Conservation (phyloP, 2,797 vertebrate species). For the Cossypha niveicapilla region DNA sequence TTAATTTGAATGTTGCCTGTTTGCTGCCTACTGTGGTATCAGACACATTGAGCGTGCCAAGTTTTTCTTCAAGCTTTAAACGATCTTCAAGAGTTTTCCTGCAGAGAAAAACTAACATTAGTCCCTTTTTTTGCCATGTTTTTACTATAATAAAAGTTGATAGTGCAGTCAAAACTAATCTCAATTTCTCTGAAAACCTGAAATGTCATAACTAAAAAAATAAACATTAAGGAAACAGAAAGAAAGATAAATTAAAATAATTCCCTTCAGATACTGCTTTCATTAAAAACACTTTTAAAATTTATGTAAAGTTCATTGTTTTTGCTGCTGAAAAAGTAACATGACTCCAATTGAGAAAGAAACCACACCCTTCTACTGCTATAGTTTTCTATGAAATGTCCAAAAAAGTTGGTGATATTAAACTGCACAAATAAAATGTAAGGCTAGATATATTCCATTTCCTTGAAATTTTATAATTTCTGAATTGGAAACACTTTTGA, state of each 20-base stretch:
- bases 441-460: background rate
- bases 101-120: conserved; percentile 34
- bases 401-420: background rate
- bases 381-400: background rate
- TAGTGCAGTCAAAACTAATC: background rate
- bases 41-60: conserved; percentile 75
- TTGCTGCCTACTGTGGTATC: conserved; percentile 93
- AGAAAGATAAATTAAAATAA: background rate
- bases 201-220: background rate
- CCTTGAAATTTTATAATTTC: background rate
- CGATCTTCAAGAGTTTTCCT: conserved; percentile 94
- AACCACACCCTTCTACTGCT: background rate
- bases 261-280: background rate
- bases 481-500: background rate
- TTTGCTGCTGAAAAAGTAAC: background rate
- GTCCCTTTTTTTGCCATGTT: background rate
- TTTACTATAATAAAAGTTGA: background rate
- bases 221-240: background rate
- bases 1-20: conserved; percentile 91
- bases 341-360: background rate
- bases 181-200: background rate
- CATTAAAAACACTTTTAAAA: background rate
- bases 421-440: background rate
- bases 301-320: background rate
- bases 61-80: conserved; percentile 85